Evolutionary conservation across 2,888 invertebrate species (phyloP), one percentile per base, ranked within the genome.

Genomic region (Cremastinae sp.): DNA sequence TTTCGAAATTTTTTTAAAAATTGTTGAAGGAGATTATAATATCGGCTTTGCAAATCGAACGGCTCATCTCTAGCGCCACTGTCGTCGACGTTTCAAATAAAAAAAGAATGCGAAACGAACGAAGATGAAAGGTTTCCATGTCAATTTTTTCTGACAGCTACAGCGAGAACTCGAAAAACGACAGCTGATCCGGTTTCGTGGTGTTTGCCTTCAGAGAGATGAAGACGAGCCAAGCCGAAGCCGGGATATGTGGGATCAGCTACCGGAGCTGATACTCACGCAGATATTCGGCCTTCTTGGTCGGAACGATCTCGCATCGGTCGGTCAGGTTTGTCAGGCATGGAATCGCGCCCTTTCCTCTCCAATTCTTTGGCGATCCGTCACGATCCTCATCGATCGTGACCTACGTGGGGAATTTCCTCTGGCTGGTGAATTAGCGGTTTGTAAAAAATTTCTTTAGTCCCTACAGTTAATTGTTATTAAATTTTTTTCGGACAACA

Each of bases 191-290:
- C 55, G 53, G 45, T 22, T 45, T 37, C 45, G 28, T 14, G 64
- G 43, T 51, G 56, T 45, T 5, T 49, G 62, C 61, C 53, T 49
- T 49, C 71, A 75, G 75, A 77, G 81, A 83, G 72, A 86, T 85
- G 86, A 85, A 81, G 84, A 84, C 82, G 81, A 75, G 78, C 72
- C 78, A 82, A 81, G 83, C 69, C 79, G 82, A 82, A 78, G 80
- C 81, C 73, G 81, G 83, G 86, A 86, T 79, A 89, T 89, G 88
- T 89, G 89, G 89, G 85, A 86, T 83, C 87, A 86, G 84, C 85
- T 89, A 78, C 89, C 89, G 80, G 89, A 88, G 86, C 85, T 89
- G 86, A 87, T 89, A 86, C 78, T 89, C 76, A 87, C 83, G 75
- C 86, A 88, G 82, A 86, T 89, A 83, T 87, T 89, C 69, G 78